phyloP scores from a whole-genome alignment of 2,888 invertebrate genomes.

The Sinotaia quadrata region DNA sequence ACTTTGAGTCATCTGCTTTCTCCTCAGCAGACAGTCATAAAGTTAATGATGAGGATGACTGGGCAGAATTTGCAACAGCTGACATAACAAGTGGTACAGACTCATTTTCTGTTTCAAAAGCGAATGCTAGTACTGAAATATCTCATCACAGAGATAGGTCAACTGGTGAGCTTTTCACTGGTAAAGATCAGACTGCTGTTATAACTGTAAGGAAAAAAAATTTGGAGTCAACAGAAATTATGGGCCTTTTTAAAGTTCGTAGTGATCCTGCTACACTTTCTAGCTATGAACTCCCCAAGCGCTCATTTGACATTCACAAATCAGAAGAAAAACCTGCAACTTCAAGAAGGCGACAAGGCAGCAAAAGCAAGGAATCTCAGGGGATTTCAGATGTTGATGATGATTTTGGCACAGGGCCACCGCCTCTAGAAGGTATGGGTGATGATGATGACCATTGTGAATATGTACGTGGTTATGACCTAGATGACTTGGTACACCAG shows the following conservation, averaged over 20 bases:
- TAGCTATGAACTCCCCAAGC: slow-evolving; percentile 35
- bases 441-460: slow-evolving; percentile 57
- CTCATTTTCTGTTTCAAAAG: neutral
- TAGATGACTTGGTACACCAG: slow-evolving; percentile 51
- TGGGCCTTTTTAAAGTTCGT: slow-evolving; percentile 58
- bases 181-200: slow-evolving; percentile 21
- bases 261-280: slow-evolving; percentile 44
- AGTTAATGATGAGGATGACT: slow-evolving; percentile 42
- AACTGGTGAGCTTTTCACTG: neutral
- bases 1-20: neutral
- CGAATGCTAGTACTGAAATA: neutral
- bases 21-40: slow-evolving; percentile 1
- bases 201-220: slow-evolving; percentile 56
- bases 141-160: neutral
- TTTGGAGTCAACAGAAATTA: slow-evolving; percentile 52
- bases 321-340: neutral
- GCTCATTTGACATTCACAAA: neutral
- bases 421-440: slow-evolving; percentile 54
- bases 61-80: slow-evolving; percentile 47
- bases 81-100: neutral
- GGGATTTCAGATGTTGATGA: neutral
- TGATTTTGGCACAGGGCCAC: slow-evolving; percentile 43
- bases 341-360: neutral
- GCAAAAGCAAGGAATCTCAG: neutral
- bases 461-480: slow-evolving; percentile 56